Evolutionary conservation across 2,888 invertebrate genomes (phyloP), one percentile per base, ranked within the genome.

Genomic region (Erpobdella octoculata): DNA sequence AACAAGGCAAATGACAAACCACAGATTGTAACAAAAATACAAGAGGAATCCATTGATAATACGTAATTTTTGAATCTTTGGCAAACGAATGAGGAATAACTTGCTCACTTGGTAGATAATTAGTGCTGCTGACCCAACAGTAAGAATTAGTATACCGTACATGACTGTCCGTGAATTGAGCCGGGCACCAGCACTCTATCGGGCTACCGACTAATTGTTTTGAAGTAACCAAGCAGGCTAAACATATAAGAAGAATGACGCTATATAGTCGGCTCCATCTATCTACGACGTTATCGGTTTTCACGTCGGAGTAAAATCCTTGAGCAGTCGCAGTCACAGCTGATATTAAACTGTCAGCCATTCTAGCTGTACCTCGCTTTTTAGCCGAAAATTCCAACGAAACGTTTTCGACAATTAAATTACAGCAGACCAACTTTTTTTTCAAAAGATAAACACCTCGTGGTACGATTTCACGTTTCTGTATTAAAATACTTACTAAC

Each of bases 1-100:
- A 25, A 36, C 33, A 36, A 1, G 72, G 72, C 21, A 61, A 35
- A 2, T 35, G 69, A 28, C 61, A 36, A 15, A 72, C n/a, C 12
- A 46, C 12, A 36, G 38, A 28, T 41, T 72, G 69, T 18, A 72
- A 12, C 8, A 72, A 69, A 12, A 72, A 68, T n/a, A 72, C 31
- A 12, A 72, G 58, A 21, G 72, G 72, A 25, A 72, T 62, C 72
- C 72, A 72, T 35, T 72, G 72, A 62, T 72, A 72, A 59, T 67
- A 72, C n/a, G 61, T 25, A 28, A 72, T 59, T 36, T 35, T 58
- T 6, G 38, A 15, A 15, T 38, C 59, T 25, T 41, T 58, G 53
- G 58, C 33, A 31, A 72, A 69, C 5, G 68, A 61, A 4, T 37
- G 37, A 2, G 66, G 66, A 3, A 66, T 48, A 35, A 72, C 58